Conservation (phyloP, 2,888 invertebrate species). For the Drosophila meridionalis region DNA sequence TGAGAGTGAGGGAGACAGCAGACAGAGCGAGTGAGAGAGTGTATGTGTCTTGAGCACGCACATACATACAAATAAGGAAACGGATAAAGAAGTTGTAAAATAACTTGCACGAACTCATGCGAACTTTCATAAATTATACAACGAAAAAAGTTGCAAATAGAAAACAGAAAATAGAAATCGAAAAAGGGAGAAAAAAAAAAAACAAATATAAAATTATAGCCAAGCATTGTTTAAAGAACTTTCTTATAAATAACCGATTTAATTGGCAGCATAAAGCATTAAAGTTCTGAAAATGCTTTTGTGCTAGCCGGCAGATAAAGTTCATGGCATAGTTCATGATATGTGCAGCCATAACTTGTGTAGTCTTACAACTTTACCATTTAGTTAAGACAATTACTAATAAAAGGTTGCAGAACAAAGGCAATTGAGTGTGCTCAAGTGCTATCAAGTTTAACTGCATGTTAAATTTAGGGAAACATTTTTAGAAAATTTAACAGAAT, state of each 20-base stretch:
- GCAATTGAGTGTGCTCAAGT: neutral
- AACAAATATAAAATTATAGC: slow-evolving; percentile 6
- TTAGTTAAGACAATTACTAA: neutral
- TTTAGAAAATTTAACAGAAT: neutral
- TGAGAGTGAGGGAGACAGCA: slow-evolving; percentile 29
- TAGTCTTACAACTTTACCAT: neutral
- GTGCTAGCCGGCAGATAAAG: neutral
- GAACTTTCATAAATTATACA: slow-evolving; percentile 57
- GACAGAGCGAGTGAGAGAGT: slow-evolving; percentile 6
- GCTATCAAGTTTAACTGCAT: neutral
- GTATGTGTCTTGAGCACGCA: slow-evolving; percentile 54
- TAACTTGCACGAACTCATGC: slow-evolving; percentile 63
- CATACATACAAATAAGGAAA: slow-evolving; percentile 61
- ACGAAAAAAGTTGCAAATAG: slow-evolving; percentile 24
- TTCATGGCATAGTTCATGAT: slow-evolving; percentile 1
- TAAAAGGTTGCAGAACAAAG: neutral
- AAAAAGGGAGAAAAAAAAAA: neutral
- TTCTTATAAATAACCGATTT: slow-evolving; percentile 1
- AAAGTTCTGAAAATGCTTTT: neutral
- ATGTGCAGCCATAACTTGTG: neutral
- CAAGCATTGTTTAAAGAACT: neutral
- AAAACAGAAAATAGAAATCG: slow-evolving; percentile 19
- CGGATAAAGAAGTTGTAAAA: slow-evolving; percentile 75
- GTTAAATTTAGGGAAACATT: neutral
- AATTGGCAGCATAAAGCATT: neutral